Evolutionary conservation across 2,888 invertebrate species (phyloP), one percentile per base, ranked within the genome.

Genomic region (Plagodis dolabraria): DNA sequence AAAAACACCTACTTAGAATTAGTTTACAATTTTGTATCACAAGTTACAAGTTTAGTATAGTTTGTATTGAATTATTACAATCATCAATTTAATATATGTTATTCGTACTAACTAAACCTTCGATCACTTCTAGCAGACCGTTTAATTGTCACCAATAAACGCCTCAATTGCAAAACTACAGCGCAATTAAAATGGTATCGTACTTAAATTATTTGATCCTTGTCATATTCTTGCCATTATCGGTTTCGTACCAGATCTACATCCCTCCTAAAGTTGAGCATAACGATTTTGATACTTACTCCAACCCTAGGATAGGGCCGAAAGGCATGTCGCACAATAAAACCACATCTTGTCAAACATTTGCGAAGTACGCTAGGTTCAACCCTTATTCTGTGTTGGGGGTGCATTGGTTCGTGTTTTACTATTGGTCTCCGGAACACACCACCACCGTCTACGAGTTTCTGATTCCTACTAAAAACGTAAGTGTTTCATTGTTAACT

Each of bases 321-420:
- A 48, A 57, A 46, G 76, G 72, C 0, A 67, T 79, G 68, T 62
- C 67, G 0, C 42, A 60, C 0, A 64, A 71, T 10, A 74, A 82
- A 0, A 47, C 64, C 0, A 85, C 81, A 0, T 69, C 78, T 0
- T 88, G 87, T 33, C 72, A 78, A 0, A 76, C 81, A 33, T 88
- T 87, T 22, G 72, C 82, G 0, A 70, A 65, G 49, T 74, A 64
- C n/a, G 86, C 77, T 0, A 80, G 87, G 7, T 87, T 88, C 46
- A 87, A 85, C 38, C 86, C 87, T 0, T 76, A 80, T 44, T 83
- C 87, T 0, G 74, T 87, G 0, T 33, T 85, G 1, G 57, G 73
- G 4, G 69, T 66, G 0, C 63, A 61, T 7, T 87, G 87, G 87
- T 79, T 85, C 47, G 70, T 80, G 5, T 86, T 87, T 43, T 87